Conservation (phyloP, 2,888 invertebrate genomes). For the Pardosa pseudoannulata region DNA sequence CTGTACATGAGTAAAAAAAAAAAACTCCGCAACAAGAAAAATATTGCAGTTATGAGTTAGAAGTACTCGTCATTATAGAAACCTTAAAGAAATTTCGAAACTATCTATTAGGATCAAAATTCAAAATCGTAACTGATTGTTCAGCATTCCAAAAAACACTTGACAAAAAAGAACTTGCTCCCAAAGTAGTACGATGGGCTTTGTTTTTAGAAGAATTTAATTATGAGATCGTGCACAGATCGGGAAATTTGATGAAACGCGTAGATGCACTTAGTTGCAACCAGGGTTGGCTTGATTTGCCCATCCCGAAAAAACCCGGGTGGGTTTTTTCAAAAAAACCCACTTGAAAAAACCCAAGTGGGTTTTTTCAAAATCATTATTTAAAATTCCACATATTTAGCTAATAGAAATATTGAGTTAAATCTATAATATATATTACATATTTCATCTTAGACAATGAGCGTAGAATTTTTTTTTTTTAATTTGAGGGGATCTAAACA, state of each 20-base stretch:
- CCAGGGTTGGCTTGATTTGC: neutral
- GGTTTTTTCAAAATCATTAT: too few relatives aligned
- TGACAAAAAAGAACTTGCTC: neutral
- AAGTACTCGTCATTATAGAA: conserved; percentile 33
- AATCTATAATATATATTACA: too few relatives aligned
- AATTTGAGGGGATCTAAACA: too few relatives aligned
- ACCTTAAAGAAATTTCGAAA: conserved; percentile 28
- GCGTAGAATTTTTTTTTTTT: too few relatives aligned
- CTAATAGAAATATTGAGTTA: too few relatives aligned
- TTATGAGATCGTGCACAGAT: conserved; percentile 11
- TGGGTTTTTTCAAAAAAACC: too few relatives aligned
- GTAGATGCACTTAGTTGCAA: conserved; percentile 20
- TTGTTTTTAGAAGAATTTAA: conserved; percentile 24
- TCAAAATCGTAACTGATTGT: too few relatives aligned
- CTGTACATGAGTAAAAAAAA: conserved; percentile 15
- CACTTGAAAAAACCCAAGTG: too few relatives aligned
- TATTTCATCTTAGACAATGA: too few relatives aligned
- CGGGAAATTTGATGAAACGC: conserved; percentile 9
- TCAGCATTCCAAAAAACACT: too few relatives aligned
- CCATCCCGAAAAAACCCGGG: neutral
- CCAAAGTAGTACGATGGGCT: conserved; percentile 7
- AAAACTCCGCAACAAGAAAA: conserved; percentile 29
- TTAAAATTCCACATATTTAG: too few relatives aligned
- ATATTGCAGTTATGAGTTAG: conserved; percentile 22
- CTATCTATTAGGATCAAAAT: conserved; percentile 24